Base-by-base conservation (phyloP, 2,888 invertebrate genomes). In the Zygothrica quintamaculata region DNA sequence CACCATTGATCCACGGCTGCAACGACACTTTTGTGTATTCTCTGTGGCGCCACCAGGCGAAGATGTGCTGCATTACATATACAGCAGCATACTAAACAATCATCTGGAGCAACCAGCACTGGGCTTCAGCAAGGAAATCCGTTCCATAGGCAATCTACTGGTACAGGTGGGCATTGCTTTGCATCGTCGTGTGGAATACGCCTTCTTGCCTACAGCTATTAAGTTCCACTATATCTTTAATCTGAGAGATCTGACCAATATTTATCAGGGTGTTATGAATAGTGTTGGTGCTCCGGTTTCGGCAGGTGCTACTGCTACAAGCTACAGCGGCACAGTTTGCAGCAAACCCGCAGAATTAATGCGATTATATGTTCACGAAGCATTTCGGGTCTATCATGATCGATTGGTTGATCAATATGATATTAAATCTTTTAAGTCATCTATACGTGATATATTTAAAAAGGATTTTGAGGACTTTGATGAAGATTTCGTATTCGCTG, bases 191-290 rank as follows among this genome's bases (percentile, higher is more conserved):
- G 93, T 98, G 9, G 92, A 95, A 0, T 91, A 93, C 9, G 94
- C 93, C 0, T 98, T 98, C 91, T 92, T 98, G 71, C 98, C 98
- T 0, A 98, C 98, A 0, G 98, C 98, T 9, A 93, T 97, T 74
- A 98, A 98, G 92, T 99, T 98, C 89, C 98, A 99, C 90, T 99
- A 99, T 88, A 93, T 96, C 44, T 99, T 98, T 91, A 99, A 98
- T 89, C 92, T 99, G 56, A 92, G 98, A 58, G 98, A 99, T 90
- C 92, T 98, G 62, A 97, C 98, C 1, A 98, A 97, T 89, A 95
- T 99, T 71, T 98, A 97, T 90, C 98, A 97, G 95, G 98, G 98
- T 1, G 93, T 98, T 44, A 92, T 98, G 66, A 98, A 97, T 89
- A 94, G 96, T 37, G 94, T 93, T 29, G 95, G 95, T 1, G 95